phyloP scores from a whole-genome alignment of 1,140 invertebrate species.

The Pseudomyrmex pallidus region DNA sequence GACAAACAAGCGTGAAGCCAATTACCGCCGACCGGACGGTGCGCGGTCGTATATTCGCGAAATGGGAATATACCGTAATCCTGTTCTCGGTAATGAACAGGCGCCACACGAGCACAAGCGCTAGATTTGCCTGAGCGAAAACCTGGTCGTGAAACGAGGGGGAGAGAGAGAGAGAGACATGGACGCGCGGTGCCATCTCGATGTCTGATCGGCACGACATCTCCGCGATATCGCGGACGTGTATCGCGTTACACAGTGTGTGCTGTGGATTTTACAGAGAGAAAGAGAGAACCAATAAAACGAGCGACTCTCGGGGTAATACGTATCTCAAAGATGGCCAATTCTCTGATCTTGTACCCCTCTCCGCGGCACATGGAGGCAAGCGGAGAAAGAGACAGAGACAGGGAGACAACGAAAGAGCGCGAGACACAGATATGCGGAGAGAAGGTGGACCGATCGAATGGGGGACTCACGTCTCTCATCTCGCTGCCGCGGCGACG shows the following conservation, averaged over 20 bases:
- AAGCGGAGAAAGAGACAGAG: neutral
- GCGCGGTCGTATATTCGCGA: neutral
- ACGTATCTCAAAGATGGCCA: slow-evolving; percentile 48
- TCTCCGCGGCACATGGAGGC: slow-evolving; percentile 6
- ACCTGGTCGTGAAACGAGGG: neutral
- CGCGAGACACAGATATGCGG: neutral
- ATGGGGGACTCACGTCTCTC: slow-evolving; percentile 77
- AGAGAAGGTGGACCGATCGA: slow-evolving; percentile 41
- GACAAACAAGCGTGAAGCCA: neutral
- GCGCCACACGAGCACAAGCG: neutral
- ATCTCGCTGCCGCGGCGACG: slow-evolving; percentile 72
- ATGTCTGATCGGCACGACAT: slow-evolving; percentile 36
- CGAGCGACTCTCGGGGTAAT: neutral
- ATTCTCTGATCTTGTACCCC: slow-evolving; percentile 4
- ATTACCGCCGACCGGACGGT: neutral
- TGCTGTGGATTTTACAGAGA: neutral
- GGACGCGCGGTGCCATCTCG: slow-evolving; percentile 27
- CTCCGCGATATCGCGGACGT: neutral
- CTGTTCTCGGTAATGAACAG: neutral
- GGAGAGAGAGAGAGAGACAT: neutral
- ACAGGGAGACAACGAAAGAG: neutral
- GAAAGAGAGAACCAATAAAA: no score
- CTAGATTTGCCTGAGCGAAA: slow-evolving; percentile 22
- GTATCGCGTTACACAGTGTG: slow-evolving; percentile 25
- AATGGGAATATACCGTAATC: neutral